Conservation (phyloP, 2,888 invertebrate genomes). For the Margaritifera margaritifera region DNA sequence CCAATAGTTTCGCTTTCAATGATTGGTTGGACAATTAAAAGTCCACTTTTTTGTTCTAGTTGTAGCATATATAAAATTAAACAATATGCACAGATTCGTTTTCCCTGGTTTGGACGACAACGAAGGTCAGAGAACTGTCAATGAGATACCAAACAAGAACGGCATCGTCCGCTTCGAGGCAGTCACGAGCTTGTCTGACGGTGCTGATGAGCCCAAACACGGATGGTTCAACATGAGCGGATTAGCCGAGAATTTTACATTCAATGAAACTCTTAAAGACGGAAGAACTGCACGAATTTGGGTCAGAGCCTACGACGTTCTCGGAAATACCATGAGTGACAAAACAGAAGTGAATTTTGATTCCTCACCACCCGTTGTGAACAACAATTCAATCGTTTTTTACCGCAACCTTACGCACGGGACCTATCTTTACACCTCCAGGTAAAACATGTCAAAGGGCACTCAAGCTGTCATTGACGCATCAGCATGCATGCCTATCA, state of each 20-base stretch:
- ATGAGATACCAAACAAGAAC: constrained; percentile 19
- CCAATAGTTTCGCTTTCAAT: too few species aligned
- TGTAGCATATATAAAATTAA: not conserved
- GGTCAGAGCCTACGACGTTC: constrained; percentile 21
- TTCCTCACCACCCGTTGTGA: constrained; percentile 13
- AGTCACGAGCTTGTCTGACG: not conserved
- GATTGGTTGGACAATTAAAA: too few species aligned
- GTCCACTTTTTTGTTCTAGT: too few species aligned
- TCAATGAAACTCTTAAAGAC: not conserved
- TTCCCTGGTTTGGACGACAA: constrained; percentile 13
- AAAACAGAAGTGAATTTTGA: constrained; percentile 25
- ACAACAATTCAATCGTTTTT: not conserved
- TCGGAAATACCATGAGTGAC: constrained; percentile 20
- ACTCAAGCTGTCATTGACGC: not conserved
- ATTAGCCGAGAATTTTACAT: constrained; percentile 7
- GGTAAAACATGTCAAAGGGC: constrained; percentile 1
- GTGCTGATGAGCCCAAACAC: not conserved
- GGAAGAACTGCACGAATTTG: constrained; percentile 18
- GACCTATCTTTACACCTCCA: constrained; percentile 14
- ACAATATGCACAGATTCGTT: constrained; percentile 9
- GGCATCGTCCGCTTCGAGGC: constrained; percentile 31
- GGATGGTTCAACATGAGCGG: not conserved
- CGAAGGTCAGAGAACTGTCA: constrained; percentile 21
- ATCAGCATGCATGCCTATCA: not conserved
- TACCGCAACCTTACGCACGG: constrained; percentile 5